These are phyloP conservation scores for Panopea generosa DNA, from an alignment of 2,888 invertebrate genomes.

Conservation along the genomic window DNA sequence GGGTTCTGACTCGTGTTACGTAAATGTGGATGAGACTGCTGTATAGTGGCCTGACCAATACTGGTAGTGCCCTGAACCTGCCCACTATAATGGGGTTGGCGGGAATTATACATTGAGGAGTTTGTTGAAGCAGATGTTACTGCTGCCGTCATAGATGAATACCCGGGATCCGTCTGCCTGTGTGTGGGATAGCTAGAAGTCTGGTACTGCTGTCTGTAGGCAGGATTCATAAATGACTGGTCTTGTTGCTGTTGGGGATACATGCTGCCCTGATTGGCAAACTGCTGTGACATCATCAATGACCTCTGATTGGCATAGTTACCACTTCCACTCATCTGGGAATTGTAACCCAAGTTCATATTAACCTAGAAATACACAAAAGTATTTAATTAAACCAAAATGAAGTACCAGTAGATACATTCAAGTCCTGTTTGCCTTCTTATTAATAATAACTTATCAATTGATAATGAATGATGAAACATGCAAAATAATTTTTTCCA, in stretches of 20 bases:
- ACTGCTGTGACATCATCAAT: constrained; percentile 20
- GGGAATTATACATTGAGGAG: constrained; percentile 18
- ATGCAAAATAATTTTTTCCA: too few relatives aligned
- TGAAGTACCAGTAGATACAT: too few relatives aligned
- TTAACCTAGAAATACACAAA: constrained; percentile 18
- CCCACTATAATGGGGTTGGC: constrained; percentile 21
- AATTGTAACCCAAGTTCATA: constrained; percentile 30
- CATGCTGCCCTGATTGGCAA: constrained; percentile 21
- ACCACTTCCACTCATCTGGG: constrained; percentile 14
- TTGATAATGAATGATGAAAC: too few relatives aligned
- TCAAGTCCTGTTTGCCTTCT: too few relatives aligned
- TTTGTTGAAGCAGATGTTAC: constrained; percentile 4
- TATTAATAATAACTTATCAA: too few relatives aligned
- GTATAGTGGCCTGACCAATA: constrained; percentile 43
- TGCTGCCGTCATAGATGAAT: neutral
- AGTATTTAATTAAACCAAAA: too few relatives aligned
- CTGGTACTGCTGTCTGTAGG: constrained; percentile 3
- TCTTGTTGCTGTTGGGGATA: constrained; percentile 31
- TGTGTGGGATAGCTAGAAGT: neutral
- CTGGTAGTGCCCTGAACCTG: constrained; percentile 31
- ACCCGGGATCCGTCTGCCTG: neutral
- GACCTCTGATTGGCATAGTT: constrained; percentile 24
- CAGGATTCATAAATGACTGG: constrained; percentile 11
- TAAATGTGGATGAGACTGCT: constrained; percentile 54
- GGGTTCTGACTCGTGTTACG: constrained; percentile 73